Evolutionary conservation across 1,140 invertebrate species (phyloP).

Genomic region (Galendromus occidentalis): DNA sequence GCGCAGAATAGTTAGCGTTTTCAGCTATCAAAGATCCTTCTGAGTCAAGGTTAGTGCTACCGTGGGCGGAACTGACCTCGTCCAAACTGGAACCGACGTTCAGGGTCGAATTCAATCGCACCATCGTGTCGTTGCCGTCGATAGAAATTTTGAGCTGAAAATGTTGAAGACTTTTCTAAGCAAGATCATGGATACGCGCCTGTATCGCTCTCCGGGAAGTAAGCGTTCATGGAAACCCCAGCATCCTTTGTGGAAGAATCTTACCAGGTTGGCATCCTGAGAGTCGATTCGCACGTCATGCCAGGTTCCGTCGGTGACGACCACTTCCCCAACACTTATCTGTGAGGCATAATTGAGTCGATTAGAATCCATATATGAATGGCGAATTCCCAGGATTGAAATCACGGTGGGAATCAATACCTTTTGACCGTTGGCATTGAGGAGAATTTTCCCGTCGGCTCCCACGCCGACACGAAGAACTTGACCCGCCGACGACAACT

Average conservation of each 20-base stretch:
- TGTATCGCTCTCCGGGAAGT: too few species aligned
- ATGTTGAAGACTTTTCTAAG: neutral
- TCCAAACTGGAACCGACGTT: neutral
- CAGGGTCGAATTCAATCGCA: neutral
- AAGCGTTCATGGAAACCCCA: too few species aligned
- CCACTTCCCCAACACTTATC: neutral
- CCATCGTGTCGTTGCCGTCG: neutral
- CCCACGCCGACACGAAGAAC: neutral
- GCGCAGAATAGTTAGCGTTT: too few species aligned
- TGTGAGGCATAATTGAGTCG: neutral
- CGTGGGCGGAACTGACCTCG: neutral
- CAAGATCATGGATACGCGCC: too few species aligned
- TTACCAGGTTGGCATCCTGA: slow-evolving; percentile 5
- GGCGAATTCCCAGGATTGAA: too few species aligned
- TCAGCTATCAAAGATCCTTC: too few species aligned
- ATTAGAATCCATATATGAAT: too few species aligned
- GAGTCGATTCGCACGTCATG: slow-evolving; percentile 21
- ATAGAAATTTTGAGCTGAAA: neutral
- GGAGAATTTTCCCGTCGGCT: neutral
- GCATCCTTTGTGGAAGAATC: too few species aligned
- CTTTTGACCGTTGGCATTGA: slow-evolving; percentile 1
- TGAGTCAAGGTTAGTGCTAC: too few species aligned
- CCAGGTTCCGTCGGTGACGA: slow-evolving; percentile 24
- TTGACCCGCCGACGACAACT: neutral
- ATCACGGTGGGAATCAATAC: neutral